phyloP scores from a whole-genome alignment of 2,113 vertebrate genomes.

The Microcebus jonahi region DNA sequence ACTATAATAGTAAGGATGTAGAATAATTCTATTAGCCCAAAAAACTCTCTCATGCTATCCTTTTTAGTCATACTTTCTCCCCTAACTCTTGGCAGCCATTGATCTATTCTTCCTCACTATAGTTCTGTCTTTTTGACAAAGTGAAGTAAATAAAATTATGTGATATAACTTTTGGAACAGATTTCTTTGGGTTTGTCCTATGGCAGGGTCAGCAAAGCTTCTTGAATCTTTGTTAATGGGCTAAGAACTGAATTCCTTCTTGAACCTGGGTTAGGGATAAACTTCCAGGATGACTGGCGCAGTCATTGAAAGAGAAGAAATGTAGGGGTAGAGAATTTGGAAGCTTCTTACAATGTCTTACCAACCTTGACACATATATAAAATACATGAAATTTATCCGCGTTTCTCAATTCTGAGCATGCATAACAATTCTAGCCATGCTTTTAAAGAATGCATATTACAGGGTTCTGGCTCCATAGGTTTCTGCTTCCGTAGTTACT shows the following conservation, averaged over 20 bases:
- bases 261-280: background rate
- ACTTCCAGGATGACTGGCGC: background rate
- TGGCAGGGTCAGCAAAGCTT: background rate
- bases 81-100: background rate
- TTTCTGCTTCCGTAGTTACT: background rate
- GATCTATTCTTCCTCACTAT: background rate
- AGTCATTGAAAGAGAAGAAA: background rate
- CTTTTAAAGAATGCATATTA: background rate
- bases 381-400: background rate
- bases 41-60: background rate
- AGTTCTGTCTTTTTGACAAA: background rate
- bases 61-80: background rate
- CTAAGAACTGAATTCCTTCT: background rate
- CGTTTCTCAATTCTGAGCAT: background rate
- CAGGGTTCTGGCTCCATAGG: background rate
- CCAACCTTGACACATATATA: background rate
- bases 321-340: background rate
- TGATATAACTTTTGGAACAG: background rate
- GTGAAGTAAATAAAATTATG: background rate
- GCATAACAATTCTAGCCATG: background rate
- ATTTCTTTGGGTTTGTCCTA: background rate
- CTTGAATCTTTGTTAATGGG: background rate
- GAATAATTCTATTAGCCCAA: background rate
- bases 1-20: background rate
- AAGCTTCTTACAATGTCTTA: background rate